Evolutionary conservation across 2,113 vertebrate species (phyloP).

Genomic region (Syngnathus typhle): DNA sequence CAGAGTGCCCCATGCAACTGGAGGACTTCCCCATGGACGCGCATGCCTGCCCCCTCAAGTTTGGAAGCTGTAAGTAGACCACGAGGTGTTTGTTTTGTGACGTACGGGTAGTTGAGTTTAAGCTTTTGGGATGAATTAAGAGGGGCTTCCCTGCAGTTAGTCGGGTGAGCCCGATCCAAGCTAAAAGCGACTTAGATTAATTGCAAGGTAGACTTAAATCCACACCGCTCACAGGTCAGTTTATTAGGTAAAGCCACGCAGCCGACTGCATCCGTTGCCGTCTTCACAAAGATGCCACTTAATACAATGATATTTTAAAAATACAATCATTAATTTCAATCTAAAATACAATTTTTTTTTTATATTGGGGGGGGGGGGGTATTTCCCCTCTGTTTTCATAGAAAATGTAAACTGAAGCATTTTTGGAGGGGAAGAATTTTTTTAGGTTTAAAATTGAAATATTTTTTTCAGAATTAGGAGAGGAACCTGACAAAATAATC

Average conservation of each 20-base stretch:
- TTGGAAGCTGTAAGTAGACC: slow-evolving; percentile 92
- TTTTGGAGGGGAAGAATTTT: no score
- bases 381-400: no score
- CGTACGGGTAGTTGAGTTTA: background rate
- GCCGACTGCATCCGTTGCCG: background rate
- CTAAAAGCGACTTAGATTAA: background rate
- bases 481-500: background rate
- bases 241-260: background rate
- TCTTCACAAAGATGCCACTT: background rate
- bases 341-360: background rate
- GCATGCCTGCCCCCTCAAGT: slow-evolving; percentile 94
- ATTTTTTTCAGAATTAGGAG: background rate
- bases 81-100: background rate
- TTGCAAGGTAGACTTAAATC: background rate
- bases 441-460: no score
- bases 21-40: slow-evolving; percentile 98
- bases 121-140: background rate
- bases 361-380: no score
- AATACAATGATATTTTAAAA: background rate
- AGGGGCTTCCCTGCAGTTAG: background rate
- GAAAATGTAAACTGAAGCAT: no score
- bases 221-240: background rate
- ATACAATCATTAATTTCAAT: background rate
- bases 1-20: slow-evolving; percentile 96
- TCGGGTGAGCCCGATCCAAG: background rate